Base-by-base conservation (phyloP, 2,888 invertebrate species). In the Anoncus sp. region DNA sequence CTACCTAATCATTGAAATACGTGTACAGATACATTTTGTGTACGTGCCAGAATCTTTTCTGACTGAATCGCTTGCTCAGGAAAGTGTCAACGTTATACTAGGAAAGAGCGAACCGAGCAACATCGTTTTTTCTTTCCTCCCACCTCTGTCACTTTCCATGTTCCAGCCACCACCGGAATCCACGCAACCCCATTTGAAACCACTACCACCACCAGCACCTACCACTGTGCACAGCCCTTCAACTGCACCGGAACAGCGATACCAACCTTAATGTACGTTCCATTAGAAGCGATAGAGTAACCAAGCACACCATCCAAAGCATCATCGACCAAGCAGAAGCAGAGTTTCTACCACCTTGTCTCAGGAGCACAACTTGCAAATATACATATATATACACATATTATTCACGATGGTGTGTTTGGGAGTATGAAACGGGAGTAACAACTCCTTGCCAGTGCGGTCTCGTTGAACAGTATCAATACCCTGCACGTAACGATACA, bases 241-340 rank as follows among this genome's bases (percentile, higher is more conserved):
- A 51, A 66, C 60, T 77, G 70, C 75, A 77, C n/a, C 65, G 71
- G 71, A 60, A 67, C 78, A 65, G 80, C 82, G 84, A 85, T 83
- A 85, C 59, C 43, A 72, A 82, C 55, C 81, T 82, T 85, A 87
- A 88, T 86, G 86, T 82, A 82, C 79, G 81, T 84, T 83, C 85
- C 85, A 88, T 87, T 87, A 86, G 84, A 76, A 71, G 71, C 77
- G 49, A 22, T 16, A 43, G 38, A 24, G 38, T 18, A 18, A 47
- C 35, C n/a, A 51, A 35, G 35, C 69, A 22, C 47, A 18, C 55
- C 55, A 55, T 20, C 45, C 40, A 24, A 65, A 65, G 22, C 47
- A 18, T 35, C 31, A 43, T 43, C 16, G 35, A 57, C 24, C 53
- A 20, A 59, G 20, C 31, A 55, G 35, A 65, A n/a, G n/a, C n/a